Percentiles rank a stretch among this genome's conserved stretches.
Conservation (phyloP, 2,888 invertebrate genomes). For the Antheraea yamamai region DNA sequence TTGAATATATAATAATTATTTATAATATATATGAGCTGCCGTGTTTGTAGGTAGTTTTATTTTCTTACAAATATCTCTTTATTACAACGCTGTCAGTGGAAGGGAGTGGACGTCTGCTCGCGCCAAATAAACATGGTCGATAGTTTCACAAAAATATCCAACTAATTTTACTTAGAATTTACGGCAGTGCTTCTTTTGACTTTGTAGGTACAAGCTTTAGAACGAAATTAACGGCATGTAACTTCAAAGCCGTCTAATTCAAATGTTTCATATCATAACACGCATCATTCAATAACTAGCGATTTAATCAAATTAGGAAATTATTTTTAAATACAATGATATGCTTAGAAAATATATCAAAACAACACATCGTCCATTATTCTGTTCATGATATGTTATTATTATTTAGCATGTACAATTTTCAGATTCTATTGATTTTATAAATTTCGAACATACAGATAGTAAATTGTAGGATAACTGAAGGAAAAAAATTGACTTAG, state of each 20-base stretch:
- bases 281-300: not conserved
- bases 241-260: not conserved
- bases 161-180: conserved; percentile 67
- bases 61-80: not conserved
- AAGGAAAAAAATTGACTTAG: not conserved
- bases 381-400: conserved; percentile 22
- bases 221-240: not conserved
- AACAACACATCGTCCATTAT: conserved; percentile 15
- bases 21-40: not conserved
- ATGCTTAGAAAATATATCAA: conserved; percentile 3
- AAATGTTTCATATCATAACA: not conserved
- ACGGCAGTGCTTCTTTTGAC: conserved; percentile 76
- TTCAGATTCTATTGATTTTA: not conserved
- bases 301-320: not conserved
- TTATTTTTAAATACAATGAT: conserved; percentile 23
- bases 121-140: conserved; percentile 46
- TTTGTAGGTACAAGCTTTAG: conserved; percentile 56
- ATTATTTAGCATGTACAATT: conserved; percentile 9
- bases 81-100: conserved; percentile 51
- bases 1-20: not conserved
- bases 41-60: conserved; percentile 10
- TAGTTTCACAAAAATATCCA: conserved; percentile 54
- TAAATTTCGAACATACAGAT: not conserved
- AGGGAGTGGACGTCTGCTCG: conserved; percentile 53
- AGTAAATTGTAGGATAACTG: not conserved